Evolutionary conservation across 1,140 invertebrate species (phyloP).

Genomic region (Rhopalosiphum maidis): DNA sequence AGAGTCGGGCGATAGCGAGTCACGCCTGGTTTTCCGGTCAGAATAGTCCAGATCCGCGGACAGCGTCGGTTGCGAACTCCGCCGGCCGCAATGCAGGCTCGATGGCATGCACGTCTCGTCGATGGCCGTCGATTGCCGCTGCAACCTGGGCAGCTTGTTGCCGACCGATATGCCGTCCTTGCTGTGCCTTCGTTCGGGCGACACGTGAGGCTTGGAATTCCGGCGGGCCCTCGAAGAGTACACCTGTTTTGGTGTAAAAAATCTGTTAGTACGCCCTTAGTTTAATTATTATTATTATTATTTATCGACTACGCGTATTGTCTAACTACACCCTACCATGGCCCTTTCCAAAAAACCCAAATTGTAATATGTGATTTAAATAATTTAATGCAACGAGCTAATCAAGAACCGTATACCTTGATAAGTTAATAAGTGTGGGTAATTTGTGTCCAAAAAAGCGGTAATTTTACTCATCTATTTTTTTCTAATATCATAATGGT

Average conservation of each 20-base stretch:
- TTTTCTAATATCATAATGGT: too few species aligned
- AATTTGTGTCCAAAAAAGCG: too few species aligned
- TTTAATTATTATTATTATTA: not conserved
- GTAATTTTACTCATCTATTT: too few species aligned
- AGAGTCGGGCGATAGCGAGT: conserved; percentile 87
- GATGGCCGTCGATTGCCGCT: conserved; percentile 85
- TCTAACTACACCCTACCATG: too few species aligned
- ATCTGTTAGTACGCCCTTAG: not conserved
- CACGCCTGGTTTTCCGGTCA: conserved; percentile 76
- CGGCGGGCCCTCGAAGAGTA: conserved; percentile 65
- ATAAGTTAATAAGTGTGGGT: too few species aligned
- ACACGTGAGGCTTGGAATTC: conserved; percentile 72
- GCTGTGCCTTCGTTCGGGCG: conserved; percentile 63
- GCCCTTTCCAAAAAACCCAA: too few species aligned
- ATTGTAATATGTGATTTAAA: too few species aligned
- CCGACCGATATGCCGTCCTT: conserved; percentile 51
- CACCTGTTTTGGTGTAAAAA: conserved; percentile 58
- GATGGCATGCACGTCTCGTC: conserved; percentile 81
- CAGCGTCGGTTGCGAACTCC: conserved; percentile 80
- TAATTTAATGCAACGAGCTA: too few species aligned
- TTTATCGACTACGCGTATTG: too few species aligned
- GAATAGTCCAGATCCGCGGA: conserved; percentile 72
- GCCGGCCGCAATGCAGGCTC: conserved; percentile 67
- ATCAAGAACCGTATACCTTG: too few species aligned
- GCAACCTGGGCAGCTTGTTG: conserved; percentile 69